Percentiles rank a stretch among this genome's conserved stretches.
phyloP scores from a whole-genome alignment of 2,888 invertebrate species.

The Himalopsyche kuldschensis region DNA sequence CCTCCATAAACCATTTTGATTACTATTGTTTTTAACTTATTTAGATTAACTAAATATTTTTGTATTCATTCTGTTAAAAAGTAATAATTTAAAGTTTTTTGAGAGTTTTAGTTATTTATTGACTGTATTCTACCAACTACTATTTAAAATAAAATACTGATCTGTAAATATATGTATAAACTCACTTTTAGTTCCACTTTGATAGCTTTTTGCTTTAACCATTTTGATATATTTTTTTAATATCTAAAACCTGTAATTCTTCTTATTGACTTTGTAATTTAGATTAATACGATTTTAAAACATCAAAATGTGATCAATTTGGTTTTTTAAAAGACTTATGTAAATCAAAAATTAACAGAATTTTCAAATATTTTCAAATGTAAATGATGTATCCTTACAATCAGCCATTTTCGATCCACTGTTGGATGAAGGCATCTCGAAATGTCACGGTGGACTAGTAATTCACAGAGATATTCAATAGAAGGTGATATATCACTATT shows the following conservation, averaged over 20 bases:
- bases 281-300: not conserved
- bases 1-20: not conserved
- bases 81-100: not conserved
- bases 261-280: not conserved
- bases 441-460: not conserved
- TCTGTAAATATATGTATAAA: conserved; percentile 32
- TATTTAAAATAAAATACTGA: not conserved
- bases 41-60: not conserved
- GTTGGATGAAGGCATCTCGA: not conserved
- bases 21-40: not conserved
- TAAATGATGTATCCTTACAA: not conserved
- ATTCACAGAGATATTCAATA: not conserved
- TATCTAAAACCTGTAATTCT: conserved; percentile 30
- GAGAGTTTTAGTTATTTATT: not conserved
- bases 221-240: conserved; percentile 29
- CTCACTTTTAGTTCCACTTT: not conserved
- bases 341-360: not conserved
- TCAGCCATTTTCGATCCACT: not conserved
- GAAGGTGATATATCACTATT: conserved; percentile 12
- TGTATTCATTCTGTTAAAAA: not conserved
- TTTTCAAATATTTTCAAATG: not conserved
- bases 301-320: conserved; percentile 2
- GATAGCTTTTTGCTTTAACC: conserved; percentile 20
- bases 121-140: not conserved
- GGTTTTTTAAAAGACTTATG: not conserved